Conservation (phyloP, 2,797 vertebrate genomes). For the Manis pentadactyla region DNA sequence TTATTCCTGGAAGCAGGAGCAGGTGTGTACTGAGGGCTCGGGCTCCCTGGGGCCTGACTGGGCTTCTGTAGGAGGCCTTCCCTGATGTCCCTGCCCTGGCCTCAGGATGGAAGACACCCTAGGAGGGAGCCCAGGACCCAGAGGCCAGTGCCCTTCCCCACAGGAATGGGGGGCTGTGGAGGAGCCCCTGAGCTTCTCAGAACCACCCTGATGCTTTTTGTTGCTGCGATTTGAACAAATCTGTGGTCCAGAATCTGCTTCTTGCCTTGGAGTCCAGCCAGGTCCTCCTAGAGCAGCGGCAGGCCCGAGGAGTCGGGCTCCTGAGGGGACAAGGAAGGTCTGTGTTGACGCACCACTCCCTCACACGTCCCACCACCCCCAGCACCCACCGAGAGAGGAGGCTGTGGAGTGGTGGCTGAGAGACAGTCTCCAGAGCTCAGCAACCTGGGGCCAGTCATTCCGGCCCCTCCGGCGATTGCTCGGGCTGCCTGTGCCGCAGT, state of each 20-base stretch:
- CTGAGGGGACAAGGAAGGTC: not conserved
- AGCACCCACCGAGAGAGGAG: not conserved
- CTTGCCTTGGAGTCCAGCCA: not conserved
- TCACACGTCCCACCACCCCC: not conserved
- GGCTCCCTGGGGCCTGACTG: not conserved
- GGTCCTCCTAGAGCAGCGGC: not conserved
- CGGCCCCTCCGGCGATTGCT: not conserved
- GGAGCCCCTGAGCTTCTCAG: not conserved
- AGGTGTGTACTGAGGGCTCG: not conserved
- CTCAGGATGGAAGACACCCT: not conserved
- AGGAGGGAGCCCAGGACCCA: not conserved
- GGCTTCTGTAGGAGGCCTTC: not conserved
- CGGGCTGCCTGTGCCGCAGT: not conserved
- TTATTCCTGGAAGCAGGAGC: not conserved
- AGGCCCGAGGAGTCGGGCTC: not conserved
- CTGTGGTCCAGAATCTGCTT: not conserved
- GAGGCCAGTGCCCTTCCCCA: rapidly evolving
- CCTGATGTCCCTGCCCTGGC: not conserved
- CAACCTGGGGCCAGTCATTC: not conserved
- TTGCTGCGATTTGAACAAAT: not conserved
- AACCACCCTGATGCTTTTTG: rapidly evolving
- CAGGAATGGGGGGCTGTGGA: not conserved
- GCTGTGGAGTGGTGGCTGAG: not conserved
- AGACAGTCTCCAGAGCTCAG: not conserved
- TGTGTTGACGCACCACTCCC: not conserved